A percentile compares a stretch with the other conserved stretches of the same genome.
phyloP scores from a whole-genome alignment of 2,888 invertebrate genomes.

The Pristionchus fissidentatus region DNA sequence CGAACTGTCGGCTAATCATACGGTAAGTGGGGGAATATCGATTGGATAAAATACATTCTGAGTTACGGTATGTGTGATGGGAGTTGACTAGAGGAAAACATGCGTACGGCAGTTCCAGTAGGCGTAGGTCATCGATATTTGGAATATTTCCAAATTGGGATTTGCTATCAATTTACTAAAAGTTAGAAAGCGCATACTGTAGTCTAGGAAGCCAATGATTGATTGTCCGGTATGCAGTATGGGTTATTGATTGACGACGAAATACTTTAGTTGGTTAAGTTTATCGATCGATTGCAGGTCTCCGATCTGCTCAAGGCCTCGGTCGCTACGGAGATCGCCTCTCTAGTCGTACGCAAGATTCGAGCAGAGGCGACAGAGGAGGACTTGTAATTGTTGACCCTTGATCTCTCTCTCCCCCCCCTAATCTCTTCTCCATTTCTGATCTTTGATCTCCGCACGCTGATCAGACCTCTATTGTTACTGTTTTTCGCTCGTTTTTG shows the following conservation, averaged over 20 bases:
- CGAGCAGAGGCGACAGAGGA: conserved; percentile 50
- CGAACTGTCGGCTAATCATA: conserved; percentile 89
- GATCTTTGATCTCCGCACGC: no score
- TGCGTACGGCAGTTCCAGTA: no score
- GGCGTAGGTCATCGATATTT: no score
- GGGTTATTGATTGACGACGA: no score
- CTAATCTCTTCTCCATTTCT: not conserved
- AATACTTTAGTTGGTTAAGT: not conserved
- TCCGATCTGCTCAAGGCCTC: conserved; percentile 57
- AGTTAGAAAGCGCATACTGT: not conserved
- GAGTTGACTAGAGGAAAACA: not conserved
- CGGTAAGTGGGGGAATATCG: conserved; percentile 77
- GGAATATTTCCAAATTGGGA: no score
- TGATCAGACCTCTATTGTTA: not conserved
- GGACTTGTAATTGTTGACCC: not conserved
- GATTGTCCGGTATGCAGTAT: no score
- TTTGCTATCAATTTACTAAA: no score
- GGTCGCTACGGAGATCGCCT: conserved; percentile 61
- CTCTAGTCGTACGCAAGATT: conserved; percentile 52
- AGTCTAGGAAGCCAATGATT: not conserved
- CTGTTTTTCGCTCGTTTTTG: not conserved
- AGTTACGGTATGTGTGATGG: not conserved
- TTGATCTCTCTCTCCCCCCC: not conserved
- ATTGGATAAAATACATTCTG: not conserved
- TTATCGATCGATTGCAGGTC: not conserved